A percentile compares a stretch with the other conserved stretches of the same genome.
Conservation (phyloP, 2,113 vertebrate genomes). For the Mungos mungo region DNA sequence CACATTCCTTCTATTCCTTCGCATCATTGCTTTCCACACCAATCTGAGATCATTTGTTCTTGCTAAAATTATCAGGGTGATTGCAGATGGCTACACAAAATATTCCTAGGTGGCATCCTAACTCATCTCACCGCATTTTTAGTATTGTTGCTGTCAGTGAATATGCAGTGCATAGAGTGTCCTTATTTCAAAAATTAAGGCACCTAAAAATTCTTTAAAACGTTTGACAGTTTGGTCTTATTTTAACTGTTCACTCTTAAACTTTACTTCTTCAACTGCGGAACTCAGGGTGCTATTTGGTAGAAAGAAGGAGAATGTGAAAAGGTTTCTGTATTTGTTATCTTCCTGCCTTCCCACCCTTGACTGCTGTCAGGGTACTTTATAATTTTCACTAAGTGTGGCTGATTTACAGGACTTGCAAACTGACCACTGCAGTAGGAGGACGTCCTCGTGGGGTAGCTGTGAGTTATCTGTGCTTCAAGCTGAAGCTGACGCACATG, state of each 20-base stretch:
- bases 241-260: neutral
- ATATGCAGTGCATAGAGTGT: no score
- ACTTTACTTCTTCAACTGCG: neutral
- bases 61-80: neutral
- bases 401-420: neutral
- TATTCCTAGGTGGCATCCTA: neutral
- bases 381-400: neutral
- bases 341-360: neutral
- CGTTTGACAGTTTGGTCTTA: neutral
- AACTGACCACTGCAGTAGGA: neutral
- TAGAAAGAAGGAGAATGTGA: neutral
- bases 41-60: neutral
- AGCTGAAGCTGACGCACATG: neutral
- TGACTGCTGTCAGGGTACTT: neutral
- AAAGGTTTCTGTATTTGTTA: neutral
- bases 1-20: neutral
- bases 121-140: neutral
- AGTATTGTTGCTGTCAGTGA: neutral
- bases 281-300: neutral
- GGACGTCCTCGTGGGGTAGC: neutral
- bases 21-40: neutral
- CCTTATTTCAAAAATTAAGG: neutral
- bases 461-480: accelerated
- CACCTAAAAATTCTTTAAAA: neutral
- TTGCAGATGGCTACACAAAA: neutral